Percentiles rank a stretch among this genome's conserved stretches.
These are phyloP conservation scores for Anguilla marmorata DNA, from an alignment of 2,797 vertebrate species.

Conservation along the genomic window DNA sequence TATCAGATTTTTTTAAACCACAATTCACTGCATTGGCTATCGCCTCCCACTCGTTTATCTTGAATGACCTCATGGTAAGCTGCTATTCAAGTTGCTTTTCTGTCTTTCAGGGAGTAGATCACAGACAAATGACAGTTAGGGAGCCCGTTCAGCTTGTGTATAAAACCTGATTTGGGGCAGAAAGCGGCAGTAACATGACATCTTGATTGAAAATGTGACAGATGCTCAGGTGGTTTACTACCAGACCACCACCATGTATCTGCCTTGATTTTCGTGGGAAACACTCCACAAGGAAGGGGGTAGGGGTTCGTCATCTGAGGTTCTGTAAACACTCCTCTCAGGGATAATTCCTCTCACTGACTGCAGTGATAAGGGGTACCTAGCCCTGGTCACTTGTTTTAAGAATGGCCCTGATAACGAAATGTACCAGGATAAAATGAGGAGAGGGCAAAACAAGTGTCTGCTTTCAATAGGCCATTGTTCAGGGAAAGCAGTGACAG, in stretches of 20 bases:
- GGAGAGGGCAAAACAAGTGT: slow-evolving; percentile 38
- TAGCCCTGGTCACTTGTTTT: slow-evolving; percentile 39
- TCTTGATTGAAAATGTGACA: not conserved
- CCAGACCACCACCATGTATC: not conserved
- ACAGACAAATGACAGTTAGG: not conserved
- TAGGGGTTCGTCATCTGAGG: slow-evolving; percentile 37
- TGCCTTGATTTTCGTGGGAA: slow-evolving; percentile 23
- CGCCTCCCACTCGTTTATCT: slow-evolving; percentile 37
- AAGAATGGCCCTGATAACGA: slow-evolving; percentile 43
- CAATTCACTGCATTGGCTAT: slow-evolving; percentile 47
- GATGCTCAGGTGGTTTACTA: not conserved
- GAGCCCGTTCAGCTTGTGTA: not conserved
- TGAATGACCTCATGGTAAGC: slow-evolving; percentile 23
- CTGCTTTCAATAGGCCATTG: slow-evolving; percentile 35
- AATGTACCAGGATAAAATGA: slow-evolving; percentile 41
- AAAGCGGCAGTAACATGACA: not conserved
- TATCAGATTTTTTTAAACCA: slow-evolving; percentile 52
- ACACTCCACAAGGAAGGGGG: slow-evolving; percentile 23
- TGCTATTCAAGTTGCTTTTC: not conserved
- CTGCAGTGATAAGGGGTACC: slow-evolving; percentile 42
- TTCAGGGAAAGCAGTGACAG: slow-evolving; percentile 27
- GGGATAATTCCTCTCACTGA: slow-evolving; percentile 29
- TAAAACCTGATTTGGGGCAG: not conserved
- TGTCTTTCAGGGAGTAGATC: not conserved
- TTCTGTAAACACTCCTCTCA: slow-evolving; percentile 50